phyloP scores from a whole-genome alignment of 2,797 vertebrate genomes.

The Brotula barbata region DNA sequence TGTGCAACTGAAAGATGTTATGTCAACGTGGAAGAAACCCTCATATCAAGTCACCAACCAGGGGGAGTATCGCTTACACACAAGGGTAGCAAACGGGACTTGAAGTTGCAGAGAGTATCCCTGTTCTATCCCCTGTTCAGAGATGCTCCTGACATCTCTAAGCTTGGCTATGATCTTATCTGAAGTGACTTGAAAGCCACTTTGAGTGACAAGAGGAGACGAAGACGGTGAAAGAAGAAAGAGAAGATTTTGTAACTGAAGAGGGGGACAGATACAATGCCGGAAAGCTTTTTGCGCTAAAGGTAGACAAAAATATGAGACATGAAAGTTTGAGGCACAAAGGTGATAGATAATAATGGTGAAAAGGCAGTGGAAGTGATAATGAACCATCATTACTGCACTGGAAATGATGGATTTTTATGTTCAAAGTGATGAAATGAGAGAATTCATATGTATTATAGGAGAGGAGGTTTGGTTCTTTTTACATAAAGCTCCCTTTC shows the following conservation, averaged over 20 bases:
- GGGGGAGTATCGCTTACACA: conserved; percentile 53
- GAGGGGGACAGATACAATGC: background rate
- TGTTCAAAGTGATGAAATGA: conserved; percentile 24
- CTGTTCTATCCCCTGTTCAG: no score
- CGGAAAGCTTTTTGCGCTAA: conserved; percentile 8
- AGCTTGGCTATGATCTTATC: conserved; percentile 23
- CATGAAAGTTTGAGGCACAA: conserved; percentile 30
- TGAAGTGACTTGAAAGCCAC: conserved; percentile 23
- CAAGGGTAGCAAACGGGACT: conserved; percentile 28
- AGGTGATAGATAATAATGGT: conserved; percentile 30
- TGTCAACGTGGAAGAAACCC: conserved; percentile 29
- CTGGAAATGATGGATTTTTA: conserved; percentile 34
- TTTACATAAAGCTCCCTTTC: conserved; percentile 19
- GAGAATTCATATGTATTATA: conserved; percentile 35
- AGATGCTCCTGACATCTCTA: conserved; percentile 48
- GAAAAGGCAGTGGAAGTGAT: conserved; percentile 34
- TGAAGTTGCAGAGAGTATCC: background rate
- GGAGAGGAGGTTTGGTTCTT: conserved; percentile 4
- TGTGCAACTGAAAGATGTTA: conserved; percentile 18
- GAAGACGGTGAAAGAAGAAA: conserved; percentile 31
- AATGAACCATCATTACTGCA: conserved; percentile 38
- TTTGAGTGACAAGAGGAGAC: conserved; percentile 22
- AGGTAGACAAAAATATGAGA: conserved; percentile 1
- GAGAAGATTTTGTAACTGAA: conserved; percentile 38
- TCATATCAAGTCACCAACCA: conserved; percentile 10